Evolutionary conservation across 2,113 vertebrate species (phyloP).

Genomic region (cat (Felis catus)): DNA sequence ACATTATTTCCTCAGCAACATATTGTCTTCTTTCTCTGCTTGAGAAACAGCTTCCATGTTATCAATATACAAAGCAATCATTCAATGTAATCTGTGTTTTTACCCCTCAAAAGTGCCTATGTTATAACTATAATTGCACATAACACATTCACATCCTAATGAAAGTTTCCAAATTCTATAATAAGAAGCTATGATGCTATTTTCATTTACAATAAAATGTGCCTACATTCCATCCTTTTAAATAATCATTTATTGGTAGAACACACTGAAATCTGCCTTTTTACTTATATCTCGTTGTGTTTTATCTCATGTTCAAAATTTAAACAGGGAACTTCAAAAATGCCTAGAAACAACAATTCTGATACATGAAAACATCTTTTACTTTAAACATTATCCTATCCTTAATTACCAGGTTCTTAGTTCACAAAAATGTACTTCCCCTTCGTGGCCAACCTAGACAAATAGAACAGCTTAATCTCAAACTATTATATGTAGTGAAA

Average conservation of each 20-base stretch:
- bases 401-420: background rate
- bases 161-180: slow-evolving; percentile 13
- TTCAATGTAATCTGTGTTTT: background rate
- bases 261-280: background rate
- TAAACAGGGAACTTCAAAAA: background rate
- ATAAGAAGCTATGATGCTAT: slow-evolving; percentile 19
- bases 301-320: background rate
- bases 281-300: background rate
- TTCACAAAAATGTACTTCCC: background rate
- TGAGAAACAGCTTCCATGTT: slow-evolving; percentile 72
- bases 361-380: background rate
- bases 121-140: slow-evolving; percentile 10
- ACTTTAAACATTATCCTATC: background rate
- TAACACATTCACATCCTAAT: slow-evolving; percentile 32
- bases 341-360: background rate
- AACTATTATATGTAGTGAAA: background rate
- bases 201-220: background rate
- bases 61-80: slow-evolving; percentile 29
- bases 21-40: slow-evolving; percentile 55
- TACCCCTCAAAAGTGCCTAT: slow-evolving; percentile 7
- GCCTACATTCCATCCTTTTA: background rate
- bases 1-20: slow-evolving; percentile 58
- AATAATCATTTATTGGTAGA: background rate
- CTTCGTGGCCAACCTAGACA: background rate
- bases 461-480: background rate